Conservation (phyloP, 2,113 vertebrate genomes). For the Eonycteris spelaea region DNA sequence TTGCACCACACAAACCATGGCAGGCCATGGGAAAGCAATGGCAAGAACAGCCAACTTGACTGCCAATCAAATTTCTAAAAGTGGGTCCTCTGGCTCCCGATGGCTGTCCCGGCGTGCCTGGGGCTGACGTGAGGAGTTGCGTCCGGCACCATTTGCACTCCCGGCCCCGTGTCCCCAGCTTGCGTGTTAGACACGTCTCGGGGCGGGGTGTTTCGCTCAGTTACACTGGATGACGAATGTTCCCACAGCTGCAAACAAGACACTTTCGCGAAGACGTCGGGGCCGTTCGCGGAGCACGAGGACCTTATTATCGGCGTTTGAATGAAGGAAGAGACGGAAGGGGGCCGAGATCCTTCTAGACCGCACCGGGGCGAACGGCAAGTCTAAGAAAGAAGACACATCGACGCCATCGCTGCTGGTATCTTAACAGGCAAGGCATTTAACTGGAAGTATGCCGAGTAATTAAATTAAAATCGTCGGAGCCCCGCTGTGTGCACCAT, state of each 20-base stretch:
- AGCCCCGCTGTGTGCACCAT: neutral
- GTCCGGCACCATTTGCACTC: slow-evolving; percentile 15
- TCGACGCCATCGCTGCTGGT: neutral
- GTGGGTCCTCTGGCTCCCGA: neutral
- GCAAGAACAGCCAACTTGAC: neutral
- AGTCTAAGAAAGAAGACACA: neutral
- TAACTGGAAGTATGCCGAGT: neutral
- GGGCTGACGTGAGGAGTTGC: neutral
- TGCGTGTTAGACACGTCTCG: neutral
- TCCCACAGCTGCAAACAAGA: slow-evolving; percentile 44
- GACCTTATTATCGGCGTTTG: neutral
- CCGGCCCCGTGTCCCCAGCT: neutral
- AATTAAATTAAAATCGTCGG: slow-evolving; percentile 3
- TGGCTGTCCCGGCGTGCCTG: neutral
- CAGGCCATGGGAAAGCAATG: neutral
- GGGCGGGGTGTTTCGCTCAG: slow-evolving; percentile 24
- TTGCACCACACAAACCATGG: neutral
- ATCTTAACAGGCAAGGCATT: neutral
- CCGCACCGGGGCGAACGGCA: neutral
- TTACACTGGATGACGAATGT: slow-evolving; percentile 2
- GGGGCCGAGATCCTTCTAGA: neutral
- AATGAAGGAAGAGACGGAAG: neutral
- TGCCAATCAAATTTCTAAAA: neutral
- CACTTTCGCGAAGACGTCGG: neutral
- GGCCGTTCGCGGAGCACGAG: neutral